phyloP scores from a whole-genome alignment of 2,113 vertebrate species.

The Podocnemis expansa region DNA sequence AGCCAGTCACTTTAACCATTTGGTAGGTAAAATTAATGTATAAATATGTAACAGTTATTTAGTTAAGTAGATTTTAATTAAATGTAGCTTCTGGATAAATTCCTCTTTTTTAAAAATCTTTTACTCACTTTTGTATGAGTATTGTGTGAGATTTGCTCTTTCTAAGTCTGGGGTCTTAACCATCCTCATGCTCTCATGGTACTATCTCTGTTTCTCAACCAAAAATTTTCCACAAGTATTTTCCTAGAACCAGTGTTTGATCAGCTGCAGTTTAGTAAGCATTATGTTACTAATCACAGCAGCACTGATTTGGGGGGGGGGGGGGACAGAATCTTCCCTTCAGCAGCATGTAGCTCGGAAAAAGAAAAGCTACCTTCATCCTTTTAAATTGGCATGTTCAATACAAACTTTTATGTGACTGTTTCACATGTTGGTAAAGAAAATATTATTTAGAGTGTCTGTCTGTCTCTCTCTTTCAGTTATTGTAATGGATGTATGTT shows the following conservation, averaged over 20 bases:
- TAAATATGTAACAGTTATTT: not conserved
- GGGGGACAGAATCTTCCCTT: not conserved
- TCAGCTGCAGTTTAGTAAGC: not conserved
- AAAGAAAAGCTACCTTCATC: not conserved
- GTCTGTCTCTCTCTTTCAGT: slow-evolving; percentile 76
- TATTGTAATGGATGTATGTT: slow-evolving; percentile 95
- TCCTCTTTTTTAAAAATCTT: not conserved
- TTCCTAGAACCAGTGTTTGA: not conserved
- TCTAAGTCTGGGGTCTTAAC: not conserved
- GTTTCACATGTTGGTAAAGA: not conserved
- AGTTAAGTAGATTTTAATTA: not conserved
- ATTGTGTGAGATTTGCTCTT: not conserved
- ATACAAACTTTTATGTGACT: not conserved
- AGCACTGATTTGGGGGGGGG: too few species aligned
- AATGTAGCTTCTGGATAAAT: not conserved
- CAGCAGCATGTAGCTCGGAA: not conserved
- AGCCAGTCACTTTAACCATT: not conserved
- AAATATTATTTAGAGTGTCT: not conserved
- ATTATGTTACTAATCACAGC: not conserved
- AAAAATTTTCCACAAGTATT: not conserved
- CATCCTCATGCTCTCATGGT: not conserved
- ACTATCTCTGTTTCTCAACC: not conserved
- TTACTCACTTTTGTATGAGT: not conserved
- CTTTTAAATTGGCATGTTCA: not conserved
- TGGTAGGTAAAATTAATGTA: not conserved